A percentile compares a stretch with the other conserved stretches of the same genome.
These are phyloP conservation scores for Agonopterix heracliana DNA, from an alignment of 2,888 invertebrate genomes.

Conservation along the genomic window DNA sequence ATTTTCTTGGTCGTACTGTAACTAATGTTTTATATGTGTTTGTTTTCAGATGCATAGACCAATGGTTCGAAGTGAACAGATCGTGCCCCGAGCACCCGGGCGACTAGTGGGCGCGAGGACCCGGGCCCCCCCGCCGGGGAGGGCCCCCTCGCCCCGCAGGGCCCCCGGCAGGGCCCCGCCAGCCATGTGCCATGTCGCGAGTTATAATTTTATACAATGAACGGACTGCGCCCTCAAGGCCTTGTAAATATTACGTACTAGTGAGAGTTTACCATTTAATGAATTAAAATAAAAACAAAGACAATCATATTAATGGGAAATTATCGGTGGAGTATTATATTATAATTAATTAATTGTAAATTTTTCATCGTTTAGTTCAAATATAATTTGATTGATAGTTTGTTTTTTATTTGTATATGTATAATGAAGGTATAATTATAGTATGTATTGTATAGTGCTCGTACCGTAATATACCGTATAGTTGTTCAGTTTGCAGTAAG, in stretches of 20 bases:
- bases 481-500: conserved; percentile 11
- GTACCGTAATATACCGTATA: conserved; percentile 6
- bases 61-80: conserved; percentile 99
- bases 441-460: conserved; percentile 2
- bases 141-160: conserved; percentile 1
- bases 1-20: too few species aligned
- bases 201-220: conserved; percentile 68
- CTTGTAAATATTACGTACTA: conserved; percentile 68
- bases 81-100: conserved; percentile 99
- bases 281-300: conserved; percentile 45
- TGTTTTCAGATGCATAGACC: conserved; percentile 95
- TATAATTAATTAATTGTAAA: conserved; percentile 33
- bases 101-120: conserved; percentile 78
- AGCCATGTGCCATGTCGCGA: conserved; percentile 50
- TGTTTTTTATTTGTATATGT: conserved; percentile 12
- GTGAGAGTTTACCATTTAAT: conserved; percentile 72
- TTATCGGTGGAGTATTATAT: conserved; percentile 51
- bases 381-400: conserved; percentile 23
- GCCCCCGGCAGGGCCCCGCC: conserved; percentile 90
- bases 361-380: conserved; percentile 57
- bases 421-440: conserved; percentile 3
- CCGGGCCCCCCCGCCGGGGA: conserved; percentile 10
- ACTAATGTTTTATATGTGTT: conserved; percentile 2
- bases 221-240: conserved; percentile 55
- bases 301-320: conserved; percentile 59